Base-by-base conservation (phyloP, 2,888 invertebrate genomes). In the Tribolium freemani region DNA sequence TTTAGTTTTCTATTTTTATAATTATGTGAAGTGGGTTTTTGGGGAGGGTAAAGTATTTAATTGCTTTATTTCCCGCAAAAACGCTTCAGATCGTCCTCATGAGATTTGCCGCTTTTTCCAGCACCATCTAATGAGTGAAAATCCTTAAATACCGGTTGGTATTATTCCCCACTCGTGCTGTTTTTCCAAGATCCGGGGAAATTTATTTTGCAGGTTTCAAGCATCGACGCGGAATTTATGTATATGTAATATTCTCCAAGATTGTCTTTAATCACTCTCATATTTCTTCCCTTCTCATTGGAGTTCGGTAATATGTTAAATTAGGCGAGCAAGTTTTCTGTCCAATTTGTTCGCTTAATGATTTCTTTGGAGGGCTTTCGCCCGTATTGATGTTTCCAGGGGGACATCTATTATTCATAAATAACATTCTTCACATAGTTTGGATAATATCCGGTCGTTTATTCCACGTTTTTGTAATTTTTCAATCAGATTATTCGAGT, bases 71-170 rank as follows among this genome's bases (percentile, higher is more conserved):
- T 26, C 9, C 60, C 48, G 30, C 16, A 63, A 63, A 16, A 63
- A 50, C 20, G 63, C 50, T 51, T 21, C n/a, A 51, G 50, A 63
- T 63, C 50, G 63, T 51, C 20, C 53, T 64, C 54, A 11, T 21
- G 64, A 64, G 64, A 64, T 64, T 64, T 53, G 31, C 63, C 63
- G 48, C 11, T 61, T 63, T 63, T 45, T 63, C 51, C 8, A 16
- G 20, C 38, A 26, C 11, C 64, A 54, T 31, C 64, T 64, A 64
- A 64, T 64, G 64, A 64, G 64, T 50, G 64, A 64, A 64, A 64
- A 64, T 64, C 63, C 63, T 63, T 45, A 60, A 60, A 60, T 60
- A 60, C 60, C 60, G 26, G 26, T 60, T 44, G 48, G 58, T 20
- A 44, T 11, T 45, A 58, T 58, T 58, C 44, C 20, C 10, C 26